Evolutionary conservation across 2,888 invertebrate species (phyloP), one percentile per base, ranked within the genome.

Genomic region (Aquatica leii): DNA sequence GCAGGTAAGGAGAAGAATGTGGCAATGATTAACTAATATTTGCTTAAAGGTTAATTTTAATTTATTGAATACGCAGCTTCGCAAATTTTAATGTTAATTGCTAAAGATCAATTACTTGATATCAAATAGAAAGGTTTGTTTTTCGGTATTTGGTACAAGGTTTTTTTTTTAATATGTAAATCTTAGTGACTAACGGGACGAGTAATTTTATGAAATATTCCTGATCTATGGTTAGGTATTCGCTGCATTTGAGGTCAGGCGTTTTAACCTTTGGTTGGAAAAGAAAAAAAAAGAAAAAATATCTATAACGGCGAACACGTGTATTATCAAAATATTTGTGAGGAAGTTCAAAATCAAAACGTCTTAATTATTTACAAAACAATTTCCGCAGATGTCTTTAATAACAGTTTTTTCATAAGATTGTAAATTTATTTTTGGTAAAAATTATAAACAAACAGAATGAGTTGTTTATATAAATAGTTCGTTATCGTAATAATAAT

Each of bases 191-290:
- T 67, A 70, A 70, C 70, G 70, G 70, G 56, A 70, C 61, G 50
- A 59, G 67, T 66, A 69, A 70, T 70, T 67, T 70, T 66, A 69
- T 67, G 67, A 69, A 67, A 65, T 64, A 62, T 63, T 62, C 66
- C 59, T 34, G 20, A 53, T 58, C 49, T 52, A 35, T 43, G 18
- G 59, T 48, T 41, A 52, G 63, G 50, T 46, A 62, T 56, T 56
- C 50, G 61, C 54, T 46, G 50, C 50, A 37, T 59, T 55, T 46
- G 50, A 52, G 56, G 62, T 40, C 56, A 46, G 50, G 56, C 20
- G 24, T 49, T 41, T 24, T 40, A 43, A 54, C 41, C 50, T 58
- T 61, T 55, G 34, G 41, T 14, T 34, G 55, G 31, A 17, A 37
- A 57, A 56, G n/a, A n/a, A 46, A 12, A 20, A 48, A 53, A 24